A percentile compares a stretch with the other conserved stretches of the same genome.
These are phyloP conservation scores for Ligdia adustata DNA, from an alignment of 2,888 invertebrate species.

Conservation along the genomic window DNA sequence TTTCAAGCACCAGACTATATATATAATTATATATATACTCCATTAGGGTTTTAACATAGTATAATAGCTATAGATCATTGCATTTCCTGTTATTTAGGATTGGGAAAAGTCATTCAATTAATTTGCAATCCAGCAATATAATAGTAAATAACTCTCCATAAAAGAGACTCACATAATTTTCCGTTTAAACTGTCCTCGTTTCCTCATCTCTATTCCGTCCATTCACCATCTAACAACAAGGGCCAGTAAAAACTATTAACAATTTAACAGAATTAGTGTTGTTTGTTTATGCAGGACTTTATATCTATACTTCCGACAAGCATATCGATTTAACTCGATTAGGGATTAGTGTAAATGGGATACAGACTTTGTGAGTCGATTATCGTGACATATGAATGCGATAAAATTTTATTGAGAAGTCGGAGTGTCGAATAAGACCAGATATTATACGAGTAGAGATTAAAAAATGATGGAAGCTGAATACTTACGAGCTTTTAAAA, in stretches of 20 bases:
- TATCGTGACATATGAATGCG: constrained; percentile 47
- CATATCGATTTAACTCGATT: constrained; percentile 45
- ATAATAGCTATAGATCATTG: no score
- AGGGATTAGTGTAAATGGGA: constrained; percentile 36
- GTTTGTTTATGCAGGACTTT: constrained; percentile 50
- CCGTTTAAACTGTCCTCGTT: constrained; percentile 9
- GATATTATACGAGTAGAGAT: constrained; percentile 19
- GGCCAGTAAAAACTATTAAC: constrained; percentile 59
- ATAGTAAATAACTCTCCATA: no score
- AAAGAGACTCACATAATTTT: no score
- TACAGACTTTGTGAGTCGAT: constrained; percentile 18
- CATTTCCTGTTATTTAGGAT: no score
- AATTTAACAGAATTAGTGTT: constrained; percentile 43
- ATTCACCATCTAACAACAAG: constrained; percentile 33
- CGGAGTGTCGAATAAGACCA: constrained; percentile 17
- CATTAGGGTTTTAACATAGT: no score
- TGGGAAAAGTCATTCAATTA: no score
- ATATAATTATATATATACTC: no score
- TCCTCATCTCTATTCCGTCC: constrained; percentile 11
- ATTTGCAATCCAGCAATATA: no score
- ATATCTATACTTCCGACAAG: constrained; percentile 39
- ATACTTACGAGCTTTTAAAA: no score
- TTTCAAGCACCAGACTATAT: no score
- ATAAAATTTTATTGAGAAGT: constrained; percentile 48
- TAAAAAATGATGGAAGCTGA: constrained; percentile 12